Conservation (phyloP, 2,888 invertebrate genomes). For the Mesoligia furuncula region DNA sequence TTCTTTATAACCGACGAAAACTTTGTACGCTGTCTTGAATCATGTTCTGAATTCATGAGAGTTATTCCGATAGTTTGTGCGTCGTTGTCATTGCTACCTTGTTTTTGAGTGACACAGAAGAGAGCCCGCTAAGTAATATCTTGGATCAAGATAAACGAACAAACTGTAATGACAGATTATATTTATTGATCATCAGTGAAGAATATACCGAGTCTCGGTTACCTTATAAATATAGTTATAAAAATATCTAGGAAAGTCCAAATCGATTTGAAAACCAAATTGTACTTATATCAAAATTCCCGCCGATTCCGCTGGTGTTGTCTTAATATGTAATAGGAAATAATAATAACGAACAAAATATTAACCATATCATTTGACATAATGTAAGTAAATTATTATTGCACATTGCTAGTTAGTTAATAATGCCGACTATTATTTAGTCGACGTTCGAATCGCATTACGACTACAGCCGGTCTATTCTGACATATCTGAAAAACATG, state of each 20-base stretch:
- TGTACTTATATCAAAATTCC: conserved; percentile 15
- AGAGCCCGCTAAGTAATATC: neutral
- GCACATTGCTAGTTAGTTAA: conserved; percentile 52
- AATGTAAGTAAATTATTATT: conserved; percentile 52
- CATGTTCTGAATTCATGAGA: neutral
- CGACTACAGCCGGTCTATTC: neutral
- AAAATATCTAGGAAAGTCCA: conserved; percentile 11
- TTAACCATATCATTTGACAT: conserved; percentile 63
- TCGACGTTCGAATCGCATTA: conserved; percentile 31
- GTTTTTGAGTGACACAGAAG: neutral
- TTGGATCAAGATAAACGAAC: neutral
- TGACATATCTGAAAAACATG: neutral
- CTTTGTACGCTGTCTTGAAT: neutral
- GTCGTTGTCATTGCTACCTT: neutral
- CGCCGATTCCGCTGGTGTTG: conserved; percentile 33
- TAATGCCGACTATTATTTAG: conserved; percentile 39
- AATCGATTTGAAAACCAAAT: conserved; percentile 11
- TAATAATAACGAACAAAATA: conserved; percentile 52
- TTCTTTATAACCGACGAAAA: neutral
- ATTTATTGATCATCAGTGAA: neutral
- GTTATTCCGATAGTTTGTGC: neutral
- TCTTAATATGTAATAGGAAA: conserved; percentile 33
- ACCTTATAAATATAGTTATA: neutral
- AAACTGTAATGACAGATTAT: neutral
- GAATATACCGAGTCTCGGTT: neutral